phyloP scores from a whole-genome alignment of 2,797 vertebrate genomes.

The Smutsia gigantea region DNA sequence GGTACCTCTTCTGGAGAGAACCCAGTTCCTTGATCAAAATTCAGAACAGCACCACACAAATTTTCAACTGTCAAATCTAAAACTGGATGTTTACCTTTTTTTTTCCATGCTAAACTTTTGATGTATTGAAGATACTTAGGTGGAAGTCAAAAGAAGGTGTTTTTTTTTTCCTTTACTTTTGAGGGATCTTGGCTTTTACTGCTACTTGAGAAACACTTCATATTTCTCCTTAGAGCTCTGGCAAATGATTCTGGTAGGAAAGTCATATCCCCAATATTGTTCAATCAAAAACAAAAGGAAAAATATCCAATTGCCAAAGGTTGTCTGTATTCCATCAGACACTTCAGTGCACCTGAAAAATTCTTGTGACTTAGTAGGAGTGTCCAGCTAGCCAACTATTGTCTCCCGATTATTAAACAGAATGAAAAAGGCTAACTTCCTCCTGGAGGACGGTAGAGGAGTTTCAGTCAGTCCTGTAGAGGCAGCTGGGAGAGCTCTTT shows the following conservation, averaged over 20 bases:
- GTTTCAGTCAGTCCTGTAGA: not conserved
- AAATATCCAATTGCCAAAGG: not conserved
- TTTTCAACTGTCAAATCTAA: slow-evolving; percentile 12
- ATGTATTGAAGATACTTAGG: not conserved
- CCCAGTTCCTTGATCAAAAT: not conserved
- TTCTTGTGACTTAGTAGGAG: not conserved
- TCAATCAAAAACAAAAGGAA: not conserved
- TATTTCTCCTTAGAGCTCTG: slow-evolving; percentile 6
- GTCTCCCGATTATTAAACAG: not conserved
- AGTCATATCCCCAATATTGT: not conserved
- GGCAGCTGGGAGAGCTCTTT: not conserved
- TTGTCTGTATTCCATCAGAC: not conserved
- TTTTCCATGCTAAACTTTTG: not conserved
- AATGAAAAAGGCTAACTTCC: not conserved
- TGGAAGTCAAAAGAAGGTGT: not conserved
- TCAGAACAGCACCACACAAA: not conserved
- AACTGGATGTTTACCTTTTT: not conserved
- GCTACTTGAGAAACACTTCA: slow-evolving; percentile 14
- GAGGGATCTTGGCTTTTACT: not conserved
- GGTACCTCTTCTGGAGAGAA: not conserved
- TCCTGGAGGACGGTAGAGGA: not conserved
- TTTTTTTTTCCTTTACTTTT: not conserved
- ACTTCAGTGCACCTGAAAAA: not conserved
- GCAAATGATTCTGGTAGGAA: not conserved
- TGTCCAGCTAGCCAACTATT: not conserved